Base-by-base conservation (phyloP, 2,888 invertebrate species). In the Onthophagus sagittarius region DNA sequence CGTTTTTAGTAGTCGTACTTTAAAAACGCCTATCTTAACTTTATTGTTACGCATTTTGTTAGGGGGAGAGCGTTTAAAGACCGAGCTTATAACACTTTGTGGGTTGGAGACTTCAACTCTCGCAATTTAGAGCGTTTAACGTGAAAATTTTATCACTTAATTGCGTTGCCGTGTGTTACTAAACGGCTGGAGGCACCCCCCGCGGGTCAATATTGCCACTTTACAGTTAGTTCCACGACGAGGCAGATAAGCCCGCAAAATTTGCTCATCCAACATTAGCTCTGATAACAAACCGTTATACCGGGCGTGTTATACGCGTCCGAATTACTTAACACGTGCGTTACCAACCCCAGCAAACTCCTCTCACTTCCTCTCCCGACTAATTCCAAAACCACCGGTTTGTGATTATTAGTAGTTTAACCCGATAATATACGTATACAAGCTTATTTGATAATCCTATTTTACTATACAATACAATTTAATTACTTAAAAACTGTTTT, bases 131-230 rank as follows among this genome's bases (percentile, higher is more conserved):
- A 23, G 5, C 31, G 7, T 67, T 67, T 67, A 69, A 64, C 64
- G 62, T 72, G 62, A 72, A 71, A 73, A 73, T 73, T 65, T 73
- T 73, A 73, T 65, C 67, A 73, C 73, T 73, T 64, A 73, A 74
- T 69, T 69, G 63, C 69, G 63, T 33, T 32, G 63, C 32, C 4
- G 33, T 15, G 69, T 69, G 65, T 73, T 71, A 71, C 70, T 73
- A 63, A 73, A 72, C 62, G 71, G 31, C 69, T 63, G 74, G 23
- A n/a, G 23, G 31, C 67, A 70, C 71, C 73, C 73, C 65, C 14
- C 15, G 73, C 39, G 71, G 74, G 72, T 74, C 74, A 74, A 72
- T 72, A 74, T 72, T 74, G 70, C 71, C 74, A 72, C 70, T 72
- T 74, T 72, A 63, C 74, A 72, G 72, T 72, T 74, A 69, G 64